Evolutionary conservation across 2,888 invertebrate genomes (phyloP).

Genomic region (Agriopis aurantiaria): DNA sequence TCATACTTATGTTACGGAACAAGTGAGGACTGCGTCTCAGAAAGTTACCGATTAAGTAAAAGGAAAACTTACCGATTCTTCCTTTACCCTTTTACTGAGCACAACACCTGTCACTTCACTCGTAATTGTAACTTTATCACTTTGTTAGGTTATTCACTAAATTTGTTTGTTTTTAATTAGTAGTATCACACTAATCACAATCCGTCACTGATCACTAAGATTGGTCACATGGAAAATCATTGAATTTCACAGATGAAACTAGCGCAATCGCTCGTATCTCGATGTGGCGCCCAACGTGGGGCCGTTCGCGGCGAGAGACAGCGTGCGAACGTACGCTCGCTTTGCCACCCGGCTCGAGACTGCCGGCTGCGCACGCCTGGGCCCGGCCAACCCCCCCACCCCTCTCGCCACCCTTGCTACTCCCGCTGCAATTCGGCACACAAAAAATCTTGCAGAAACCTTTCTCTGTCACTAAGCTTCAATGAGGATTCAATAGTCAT

Average conservation of each 20-base stretch:
- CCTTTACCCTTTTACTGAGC: conserved; percentile 36
- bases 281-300: conserved; percentile 75
- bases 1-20: conserved; percentile 24
- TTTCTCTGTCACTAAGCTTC: conserved; percentile 78
- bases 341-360: conserved; percentile 67
- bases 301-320: conserved; percentile 45
- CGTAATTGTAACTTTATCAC: conserved; percentile 41
- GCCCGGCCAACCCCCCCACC: conserved; percentile 70
- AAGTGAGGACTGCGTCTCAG: background rate
- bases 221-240: conserved; percentile 35
- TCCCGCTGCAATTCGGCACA: conserved; percentile 75
- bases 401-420: conserved; percentile 51
- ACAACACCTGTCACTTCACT: conserved; percentile 60
- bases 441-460: conserved; percentile 66
- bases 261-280: conserved; percentile 42
- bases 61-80: conserved; percentile 51
- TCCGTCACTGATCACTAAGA: conserved; percentile 44
- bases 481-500: conserved; percentile 72
- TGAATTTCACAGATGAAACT: conserved; percentile 14
- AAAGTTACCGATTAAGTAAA: conserved; percentile 15
- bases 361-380: conserved; percentile 83
- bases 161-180: conserved; percentile 50
- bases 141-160: conserved; percentile 52
- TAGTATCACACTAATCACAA: conserved; percentile 40
- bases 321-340: conserved; percentile 56